Conservation (phyloP, 92 coral and sea anemone species). For the Montipora capitata region DNA sequence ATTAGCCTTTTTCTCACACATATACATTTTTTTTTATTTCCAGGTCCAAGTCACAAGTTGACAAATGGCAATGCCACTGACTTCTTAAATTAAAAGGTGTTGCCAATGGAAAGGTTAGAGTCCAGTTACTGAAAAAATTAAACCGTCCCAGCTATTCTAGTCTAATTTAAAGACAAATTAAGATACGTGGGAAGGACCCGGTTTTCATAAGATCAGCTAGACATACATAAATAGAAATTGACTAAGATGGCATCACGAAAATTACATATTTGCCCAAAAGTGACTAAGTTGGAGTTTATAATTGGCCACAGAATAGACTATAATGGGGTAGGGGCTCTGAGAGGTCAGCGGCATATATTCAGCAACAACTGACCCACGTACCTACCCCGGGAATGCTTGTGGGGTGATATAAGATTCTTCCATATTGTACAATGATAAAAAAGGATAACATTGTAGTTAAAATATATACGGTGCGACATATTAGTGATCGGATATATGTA, state of each 20-base stretch:
- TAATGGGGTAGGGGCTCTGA: constrained; percentile 2
- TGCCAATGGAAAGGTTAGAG: no score
- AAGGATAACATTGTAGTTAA: background rate
- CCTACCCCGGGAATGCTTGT: background rate
- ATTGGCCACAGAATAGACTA: background rate
- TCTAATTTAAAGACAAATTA: no score
- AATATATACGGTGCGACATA: background rate
- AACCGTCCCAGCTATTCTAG: no score
- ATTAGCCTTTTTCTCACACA: no score
- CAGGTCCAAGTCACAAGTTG: no score
- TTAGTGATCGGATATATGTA: no score
- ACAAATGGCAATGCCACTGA: no score
- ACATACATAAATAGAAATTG: background rate
- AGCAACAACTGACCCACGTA: background rate
- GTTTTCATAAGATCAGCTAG: no score
- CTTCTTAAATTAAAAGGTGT: no score
- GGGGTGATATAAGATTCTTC: background rate
- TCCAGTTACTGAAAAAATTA: no score
- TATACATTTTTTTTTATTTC: no score
- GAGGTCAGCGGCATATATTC: background rate
- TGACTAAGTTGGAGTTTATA: constrained; percentile 18
- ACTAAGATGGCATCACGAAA: background rate
- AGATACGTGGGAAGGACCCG: no score
- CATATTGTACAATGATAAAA: background rate
- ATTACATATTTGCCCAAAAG: constrained; percentile 3